Base-by-base conservation (phyloP, 2,888 invertebrate genomes). In the Galeruca laticollis region DNA sequence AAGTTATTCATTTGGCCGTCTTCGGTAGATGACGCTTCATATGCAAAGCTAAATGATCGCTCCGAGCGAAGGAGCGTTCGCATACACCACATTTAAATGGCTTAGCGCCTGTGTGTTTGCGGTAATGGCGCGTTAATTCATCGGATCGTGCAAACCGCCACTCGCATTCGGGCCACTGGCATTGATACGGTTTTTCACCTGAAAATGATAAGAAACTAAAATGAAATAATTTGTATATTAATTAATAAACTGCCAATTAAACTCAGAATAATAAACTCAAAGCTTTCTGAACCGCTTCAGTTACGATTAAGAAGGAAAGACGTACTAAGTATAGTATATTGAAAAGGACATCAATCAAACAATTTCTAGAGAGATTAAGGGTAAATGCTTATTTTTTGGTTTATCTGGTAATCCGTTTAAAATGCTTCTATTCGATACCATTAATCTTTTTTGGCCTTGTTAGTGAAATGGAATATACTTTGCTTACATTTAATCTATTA, bases 121-220 rank as follows among this genome's bases (percentile, higher is more conserved):
- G 91, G 88, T 96, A 97, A 86, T 98, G 98, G 79, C 98, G 93
- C 70, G 98, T 98, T 84, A 98, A 87, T 87, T 98, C 98, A 87
- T 98, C 98, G 56, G 96, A 96, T 72, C 98, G 90, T 68, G 98
- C 98, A 86, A 98, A 98, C 82, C 97, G 90, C 98, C 98, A 98
- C 84, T 97, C 96, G 87, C 98, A 98, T 83, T 97, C 97, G 59
- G 96, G 96, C 98, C 98, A 98, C 84, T 96, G 96, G 87, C 98
- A 98, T 84, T 96, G 95, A 88, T 98, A 98, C 76, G 98, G 98
- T 87, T 98, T 98, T 87, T 98, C 98, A 79, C 98, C 98, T 97
- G 89, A 10, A 88, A 88, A 65, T 43, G 74, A 85, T 84, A 66
- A 73, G 76, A 69, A 54, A 33, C 51, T 18, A 49, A 47, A 62